A percentile compares a stretch with the other conserved stretches of the same genome.
phyloP scores from a whole-genome alignment of 2,113 vertebrate species.

The Indicator maculatus region DNA sequence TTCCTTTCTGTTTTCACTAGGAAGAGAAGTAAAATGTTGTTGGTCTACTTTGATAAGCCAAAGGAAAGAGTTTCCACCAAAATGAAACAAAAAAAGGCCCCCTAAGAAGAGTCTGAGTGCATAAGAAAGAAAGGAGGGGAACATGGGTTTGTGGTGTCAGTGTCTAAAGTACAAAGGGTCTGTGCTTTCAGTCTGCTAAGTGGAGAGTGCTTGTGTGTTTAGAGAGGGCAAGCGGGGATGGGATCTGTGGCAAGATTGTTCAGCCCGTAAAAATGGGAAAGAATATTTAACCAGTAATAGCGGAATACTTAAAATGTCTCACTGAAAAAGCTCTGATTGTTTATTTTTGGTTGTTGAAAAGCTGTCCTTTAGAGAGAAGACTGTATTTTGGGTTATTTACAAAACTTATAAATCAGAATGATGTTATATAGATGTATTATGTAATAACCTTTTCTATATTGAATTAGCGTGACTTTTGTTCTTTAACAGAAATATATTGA shows the following conservation, averaged over 20 bases:
- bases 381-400: background rate
- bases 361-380: background rate
- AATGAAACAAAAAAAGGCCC: background rate
- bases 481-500: background rate
- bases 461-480: background rate
- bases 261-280: background rate
- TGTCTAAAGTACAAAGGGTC: background rate
- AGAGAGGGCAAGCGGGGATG: background rate
- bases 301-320: background rate
- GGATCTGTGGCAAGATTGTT: background rate
- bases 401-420: background rate
- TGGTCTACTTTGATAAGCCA: background rate
- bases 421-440: background rate
- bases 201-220: background rate
- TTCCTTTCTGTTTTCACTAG: background rate
- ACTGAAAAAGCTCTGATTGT: background rate
- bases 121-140: background rate
- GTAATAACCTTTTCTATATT: background rate
- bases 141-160: background rate
- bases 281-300: background rate
- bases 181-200: background rate
- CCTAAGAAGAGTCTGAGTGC: background rate
- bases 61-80: background rate
- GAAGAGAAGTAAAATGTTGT: background rate
- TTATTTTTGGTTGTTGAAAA: background rate